Evolutionary conservation across 2,113 vertebrate genomes (phyloP).

Genomic region (Hirundichthys speculiger): DNA sequence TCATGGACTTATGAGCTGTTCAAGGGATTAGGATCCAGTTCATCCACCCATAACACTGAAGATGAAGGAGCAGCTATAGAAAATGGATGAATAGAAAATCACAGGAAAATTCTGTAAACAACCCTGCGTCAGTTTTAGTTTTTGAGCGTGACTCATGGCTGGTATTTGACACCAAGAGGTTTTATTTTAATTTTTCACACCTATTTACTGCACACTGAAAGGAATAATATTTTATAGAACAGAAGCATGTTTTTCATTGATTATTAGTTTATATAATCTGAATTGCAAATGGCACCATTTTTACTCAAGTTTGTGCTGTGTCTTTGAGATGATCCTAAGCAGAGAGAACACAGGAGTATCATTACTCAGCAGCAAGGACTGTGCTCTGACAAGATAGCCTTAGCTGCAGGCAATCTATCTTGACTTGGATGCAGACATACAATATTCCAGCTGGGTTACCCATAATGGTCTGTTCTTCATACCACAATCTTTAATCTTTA

Average conservation of each 20-base stretch:
- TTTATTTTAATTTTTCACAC: too few species aligned
- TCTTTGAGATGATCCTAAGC: slow-evolving; percentile 17
- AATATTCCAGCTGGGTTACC: slow-evolving; percentile 9
- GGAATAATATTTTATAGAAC: too few species aligned
- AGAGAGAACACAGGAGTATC: slow-evolving; percentile 11
- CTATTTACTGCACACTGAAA: too few species aligned
- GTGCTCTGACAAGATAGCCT: slow-evolving; percentile 12
- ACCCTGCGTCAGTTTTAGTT: too few species aligned
- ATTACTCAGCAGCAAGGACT: slow-evolving; percentile 13
- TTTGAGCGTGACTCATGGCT: too few species aligned
- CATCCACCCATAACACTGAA: too few species aligned
- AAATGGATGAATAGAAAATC: too few species aligned
- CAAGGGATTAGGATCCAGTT: too few species aligned
- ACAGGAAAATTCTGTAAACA: too few species aligned
- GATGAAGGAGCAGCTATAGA: too few species aligned
- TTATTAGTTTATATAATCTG: neutral
- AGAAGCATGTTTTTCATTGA: neutral
- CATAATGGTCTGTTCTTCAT: slow-evolving; percentile 26
- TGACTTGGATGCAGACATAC: slow-evolving; percentile 20
- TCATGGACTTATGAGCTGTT: too few species aligned
- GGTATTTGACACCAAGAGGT: too few species aligned
- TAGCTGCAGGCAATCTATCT: slow-evolving; percentile 14
- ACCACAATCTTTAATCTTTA: slow-evolving; percentile 25
- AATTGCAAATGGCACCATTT: slow-evolving; percentile 8
- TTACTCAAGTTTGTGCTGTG: slow-evolving; percentile 6